Evolutionary conservation across 1,140 invertebrate genomes (phyloP), one percentile per base, ranked within the genome.

Genomic region (Arion vulgaris): DNA sequence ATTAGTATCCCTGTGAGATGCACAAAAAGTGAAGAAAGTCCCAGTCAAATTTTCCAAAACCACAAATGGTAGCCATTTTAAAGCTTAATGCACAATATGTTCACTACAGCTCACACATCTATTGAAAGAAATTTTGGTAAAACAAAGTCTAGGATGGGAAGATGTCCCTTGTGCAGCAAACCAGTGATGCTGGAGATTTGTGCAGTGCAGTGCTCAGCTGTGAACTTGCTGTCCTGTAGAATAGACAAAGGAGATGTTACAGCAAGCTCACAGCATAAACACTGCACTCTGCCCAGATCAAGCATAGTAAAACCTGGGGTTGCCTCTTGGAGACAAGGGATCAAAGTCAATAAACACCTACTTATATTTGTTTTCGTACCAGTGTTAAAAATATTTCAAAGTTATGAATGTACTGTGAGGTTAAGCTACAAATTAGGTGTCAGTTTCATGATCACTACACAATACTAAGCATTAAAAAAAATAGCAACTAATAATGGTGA

Each of bases 171-270:
- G 41, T 11, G 38, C 71, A 72, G 68, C 68, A 80, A 68, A 32
- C 7, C 66, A 51, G 78, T 62, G 69, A 51, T 39, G 71, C 32
- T 62, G 71, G 15, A 49, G 71, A 38, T 41, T 28, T 15, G 66
- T 80, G 78, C 78, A 80, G 71, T 74, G 80, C 69, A 49, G 71
- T 81, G 80, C 34, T 81, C 80, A 81, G 80, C 80, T 81, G 80
- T 28, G 72, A 81, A 72, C 80, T 81, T 81, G 80, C 80, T 81
- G 80, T 81, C 80, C 80, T 81, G 80, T 72, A 81, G 80, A 81
- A 73, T 53, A 57, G 51, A 51, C 39, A 74, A 81, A 57, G 78
- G 80, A 81, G 80, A 81, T 74, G 80, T 81, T 81, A 81, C 80
- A 81, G 80, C 80, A 81, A 81, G 80, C 71, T 81, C 38, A 74